A percentile compares a stretch with the other conserved stretches of the same genome.
Evolutionary conservation across 2,797 vertebrate genomes (phyloP).

Genomic region (Mus minutoides): DNA sequence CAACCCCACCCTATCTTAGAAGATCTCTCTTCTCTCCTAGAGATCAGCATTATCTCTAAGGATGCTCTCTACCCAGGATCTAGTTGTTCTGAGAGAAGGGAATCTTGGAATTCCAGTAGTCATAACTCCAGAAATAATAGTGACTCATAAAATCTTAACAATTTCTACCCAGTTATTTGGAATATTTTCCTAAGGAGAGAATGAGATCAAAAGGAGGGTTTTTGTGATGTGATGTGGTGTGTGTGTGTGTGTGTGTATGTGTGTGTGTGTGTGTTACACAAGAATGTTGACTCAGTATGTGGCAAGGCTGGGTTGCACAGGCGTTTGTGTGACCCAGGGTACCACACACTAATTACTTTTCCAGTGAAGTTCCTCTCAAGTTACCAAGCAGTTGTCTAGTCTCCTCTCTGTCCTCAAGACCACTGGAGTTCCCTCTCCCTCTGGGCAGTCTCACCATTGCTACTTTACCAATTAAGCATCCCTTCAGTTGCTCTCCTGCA

Average conservation of each 20-base stretch:
- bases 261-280: background rate
- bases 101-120: background rate
- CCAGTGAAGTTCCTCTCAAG: background rate
- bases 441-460: background rate
- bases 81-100: background rate
- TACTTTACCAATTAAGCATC: background rate
- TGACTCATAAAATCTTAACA: background rate
- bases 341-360: constrained; percentile 1
- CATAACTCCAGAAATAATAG: constrained; percentile 25
- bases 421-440: background rate
- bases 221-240: background rate
- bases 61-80: background rate
- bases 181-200: constrained; percentile 42
- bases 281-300: background rate
- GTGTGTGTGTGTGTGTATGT: no score
- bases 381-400: background rate
- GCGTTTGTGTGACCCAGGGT: background rate
- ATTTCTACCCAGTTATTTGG: constrained; percentile 20
- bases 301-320: background rate
- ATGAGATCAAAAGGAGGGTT: background rate
- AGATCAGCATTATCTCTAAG: background rate
- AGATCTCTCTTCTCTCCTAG: background rate
- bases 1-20: background rate
- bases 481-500: background rate
- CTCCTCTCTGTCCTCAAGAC: background rate